Conservation (phyloP, 2,797 vertebrate genomes). For the Hypotaenidia philippensis region DNA sequence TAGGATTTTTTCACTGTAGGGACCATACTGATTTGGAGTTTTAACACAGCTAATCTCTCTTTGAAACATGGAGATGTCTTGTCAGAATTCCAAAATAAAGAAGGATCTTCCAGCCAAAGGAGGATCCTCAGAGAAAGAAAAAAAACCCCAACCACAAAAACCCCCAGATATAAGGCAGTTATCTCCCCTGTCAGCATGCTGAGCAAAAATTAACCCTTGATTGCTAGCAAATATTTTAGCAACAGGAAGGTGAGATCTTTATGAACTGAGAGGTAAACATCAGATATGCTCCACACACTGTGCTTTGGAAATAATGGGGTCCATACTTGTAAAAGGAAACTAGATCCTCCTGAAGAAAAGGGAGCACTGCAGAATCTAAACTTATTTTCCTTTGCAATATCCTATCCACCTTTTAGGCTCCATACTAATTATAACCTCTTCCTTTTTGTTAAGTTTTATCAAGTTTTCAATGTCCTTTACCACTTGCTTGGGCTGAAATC, state of each 20-base stretch:
- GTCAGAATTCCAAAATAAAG: not conserved
- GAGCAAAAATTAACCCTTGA: not conserved
- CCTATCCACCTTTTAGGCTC: not conserved
- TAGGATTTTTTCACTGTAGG: not conserved
- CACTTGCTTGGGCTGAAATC: not conserved
- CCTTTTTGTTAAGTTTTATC: not conserved
- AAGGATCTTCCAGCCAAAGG: not conserved
- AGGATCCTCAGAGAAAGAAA: not conserved
- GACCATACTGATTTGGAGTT: not conserved
- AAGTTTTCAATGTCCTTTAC: not conserved
- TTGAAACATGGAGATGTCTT: not conserved
- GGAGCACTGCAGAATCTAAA: not conserved
- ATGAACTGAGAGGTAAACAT: not conserved
- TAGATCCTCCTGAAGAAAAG: not conserved
- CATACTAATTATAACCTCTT: not conserved
- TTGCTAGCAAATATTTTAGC: not conserved
- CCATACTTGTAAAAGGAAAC: not conserved
- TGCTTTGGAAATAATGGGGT: not conserved
- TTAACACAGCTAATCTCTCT: not conserved
- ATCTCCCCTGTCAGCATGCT: not conserved
- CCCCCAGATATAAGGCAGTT: not conserved
- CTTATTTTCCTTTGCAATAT: not conserved
- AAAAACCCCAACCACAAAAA: too few relatives aligned
- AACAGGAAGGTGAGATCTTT: not conserved
- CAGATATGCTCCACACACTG: not conserved